phyloP scores from a whole-genome alignment of 2,113 vertebrate genomes.

The Chunga burmeisteri region DNA sequence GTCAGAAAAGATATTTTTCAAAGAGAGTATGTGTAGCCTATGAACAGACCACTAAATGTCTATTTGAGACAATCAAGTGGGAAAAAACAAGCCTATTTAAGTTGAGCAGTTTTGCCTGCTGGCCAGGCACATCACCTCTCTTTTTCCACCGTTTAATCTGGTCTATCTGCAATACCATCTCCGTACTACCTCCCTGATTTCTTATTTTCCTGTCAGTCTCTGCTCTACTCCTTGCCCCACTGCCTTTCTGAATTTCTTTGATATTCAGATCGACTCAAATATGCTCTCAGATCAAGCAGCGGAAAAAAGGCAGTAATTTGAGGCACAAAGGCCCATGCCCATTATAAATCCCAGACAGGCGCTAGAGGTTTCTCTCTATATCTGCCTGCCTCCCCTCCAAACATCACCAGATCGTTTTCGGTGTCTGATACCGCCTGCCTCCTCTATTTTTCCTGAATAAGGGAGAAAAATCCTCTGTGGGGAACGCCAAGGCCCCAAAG shows the following conservation, averaged over 20 bases:
- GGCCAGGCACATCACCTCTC: neutral
- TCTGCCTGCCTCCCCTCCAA: neutral
- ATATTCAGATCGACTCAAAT: constrained; percentile 43
- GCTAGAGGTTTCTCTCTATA: neutral
- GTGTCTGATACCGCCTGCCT: neutral
- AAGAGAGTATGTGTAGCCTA: neutral
- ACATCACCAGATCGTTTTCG: neutral
- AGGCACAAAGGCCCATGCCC: neutral
- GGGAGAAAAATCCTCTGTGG: neutral
- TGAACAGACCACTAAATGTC: neutral
- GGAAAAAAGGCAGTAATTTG: neutral
- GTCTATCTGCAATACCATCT: neutral
- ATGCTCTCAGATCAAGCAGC: neutral
- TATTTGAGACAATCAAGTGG: neutral
- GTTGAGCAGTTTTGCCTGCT: neutral
- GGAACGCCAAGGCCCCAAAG: neutral
- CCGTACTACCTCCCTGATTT: neutral
- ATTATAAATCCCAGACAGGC: neutral
- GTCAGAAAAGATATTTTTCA: neutral
- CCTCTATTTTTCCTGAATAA: neutral
- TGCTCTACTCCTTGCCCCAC: neutral
- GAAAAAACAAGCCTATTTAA: neutral
- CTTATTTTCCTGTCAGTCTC: neutral
- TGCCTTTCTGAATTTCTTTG: constrained; percentile 28
- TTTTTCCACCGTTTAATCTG: neutral